phyloP scores from a whole-genome alignment of 1,140 invertebrate species.

The Bactericera cockerelli region DNA sequence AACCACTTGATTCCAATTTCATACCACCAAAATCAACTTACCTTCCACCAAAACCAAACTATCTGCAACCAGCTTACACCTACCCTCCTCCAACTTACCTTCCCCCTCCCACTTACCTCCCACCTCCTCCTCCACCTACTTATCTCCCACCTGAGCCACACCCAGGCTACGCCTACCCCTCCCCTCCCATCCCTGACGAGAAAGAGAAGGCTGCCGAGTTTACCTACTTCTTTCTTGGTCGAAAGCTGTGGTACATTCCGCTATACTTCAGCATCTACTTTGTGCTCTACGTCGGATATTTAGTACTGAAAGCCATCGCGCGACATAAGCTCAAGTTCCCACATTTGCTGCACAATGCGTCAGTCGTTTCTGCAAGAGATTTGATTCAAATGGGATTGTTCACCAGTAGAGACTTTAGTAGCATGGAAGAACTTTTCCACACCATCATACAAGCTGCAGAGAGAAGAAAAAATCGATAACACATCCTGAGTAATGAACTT shows the following conservation, averaged over 20 bases:
- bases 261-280: conserved; percentile 73
- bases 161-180: not conserved
- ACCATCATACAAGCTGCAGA: no score
- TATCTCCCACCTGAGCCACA: not conserved
- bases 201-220: conserved; percentile 29
- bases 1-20: not conserved
- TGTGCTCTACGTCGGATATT: conserved; percentile 56
- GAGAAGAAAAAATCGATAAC: no score
- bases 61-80: not conserved
- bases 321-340: conserved; percentile 50
- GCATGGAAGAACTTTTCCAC: not conserved
- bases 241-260: conserved; percentile 66
- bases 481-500: no score
- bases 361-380: conserved; percentile 5
- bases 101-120: not conserved
- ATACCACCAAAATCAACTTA: conserved; percentile 9
- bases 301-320: conserved; percentile 60
- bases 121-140: not conserved
- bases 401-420: not conserved
- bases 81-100: not conserved
- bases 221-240: conserved; percentile 64
- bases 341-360: conserved; percentile 15
- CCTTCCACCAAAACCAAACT: not conserved
- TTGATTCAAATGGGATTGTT: not conserved
- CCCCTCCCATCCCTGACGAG: not conserved